Evolutionary conservation across 2,113 vertebrate genomes (phyloP).

Genomic region (Nicator chloris): DNA sequence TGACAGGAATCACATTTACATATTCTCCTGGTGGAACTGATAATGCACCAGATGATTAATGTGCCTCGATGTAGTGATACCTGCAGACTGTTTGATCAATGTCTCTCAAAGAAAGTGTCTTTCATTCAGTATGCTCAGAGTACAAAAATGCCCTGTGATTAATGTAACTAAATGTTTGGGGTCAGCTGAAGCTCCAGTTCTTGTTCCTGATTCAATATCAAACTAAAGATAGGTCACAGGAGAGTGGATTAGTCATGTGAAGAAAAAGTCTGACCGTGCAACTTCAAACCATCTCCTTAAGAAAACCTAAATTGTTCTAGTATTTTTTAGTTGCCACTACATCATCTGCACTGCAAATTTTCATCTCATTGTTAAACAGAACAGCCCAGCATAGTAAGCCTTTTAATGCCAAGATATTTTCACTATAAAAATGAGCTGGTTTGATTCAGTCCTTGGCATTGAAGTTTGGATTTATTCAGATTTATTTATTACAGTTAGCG

Average conservation of each 20-base stretch:
- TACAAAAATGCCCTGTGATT: constrained; percentile 84
- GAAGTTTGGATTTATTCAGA: constrained; percentile 49
- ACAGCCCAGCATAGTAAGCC: neutral
- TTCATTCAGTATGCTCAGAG: constrained; percentile 83
- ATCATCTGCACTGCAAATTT: neutral
- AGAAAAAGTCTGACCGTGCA: constrained; percentile 63
- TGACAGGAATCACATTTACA: constrained; percentile 97
- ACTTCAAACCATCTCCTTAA: constrained; percentile 39
- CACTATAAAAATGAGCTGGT: constrained; percentile 4
- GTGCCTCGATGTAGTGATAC: constrained; percentile 92
- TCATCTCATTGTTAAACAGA: constrained; percentile 26
- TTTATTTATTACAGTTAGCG: constrained; percentile 59
- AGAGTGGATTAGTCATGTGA: constrained; percentile 82
- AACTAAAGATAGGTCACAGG: constrained; percentile 88
- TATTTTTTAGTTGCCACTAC: neutral
- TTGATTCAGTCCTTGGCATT: neutral
- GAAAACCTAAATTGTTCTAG: neutral
- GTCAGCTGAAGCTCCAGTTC: constrained; percentile 77
- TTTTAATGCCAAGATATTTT: constrained; percentile 29
- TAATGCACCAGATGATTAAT: constrained; percentile 94
- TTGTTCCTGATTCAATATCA: constrained; percentile 76
- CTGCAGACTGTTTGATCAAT: constrained; percentile 89
- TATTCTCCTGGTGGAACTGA: constrained; percentile 88
- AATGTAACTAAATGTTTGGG: constrained; percentile 93
- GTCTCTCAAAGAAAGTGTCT: constrained; percentile 87